Evolutionary conservation across 1,140 invertebrate species (phyloP).

Genomic region (Onthophagus taurus): DNA sequence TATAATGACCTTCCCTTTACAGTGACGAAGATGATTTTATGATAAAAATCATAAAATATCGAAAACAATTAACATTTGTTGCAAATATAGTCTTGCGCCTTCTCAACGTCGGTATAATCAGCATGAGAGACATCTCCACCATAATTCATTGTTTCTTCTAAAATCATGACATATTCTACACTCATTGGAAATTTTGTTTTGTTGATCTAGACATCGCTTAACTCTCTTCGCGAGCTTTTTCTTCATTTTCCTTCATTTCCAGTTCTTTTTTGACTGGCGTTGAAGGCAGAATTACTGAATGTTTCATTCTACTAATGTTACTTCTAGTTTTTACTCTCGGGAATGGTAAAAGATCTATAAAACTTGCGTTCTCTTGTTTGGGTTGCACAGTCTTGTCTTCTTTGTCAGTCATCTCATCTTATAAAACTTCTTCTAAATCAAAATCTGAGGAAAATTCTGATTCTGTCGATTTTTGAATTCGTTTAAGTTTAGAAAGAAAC

Average conservation of each 20-base stretch:
- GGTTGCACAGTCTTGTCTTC: slow-evolving; percentile 1
- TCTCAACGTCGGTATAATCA: too few species aligned
- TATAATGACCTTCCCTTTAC: neutral
- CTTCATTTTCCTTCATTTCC: too few species aligned
- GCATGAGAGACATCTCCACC: neutral
- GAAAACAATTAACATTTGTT: neutral
- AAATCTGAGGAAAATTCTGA: too few species aligned
- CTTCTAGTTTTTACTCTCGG: neutral
- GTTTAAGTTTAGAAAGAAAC: too few species aligned
- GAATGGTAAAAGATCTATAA: neutral
- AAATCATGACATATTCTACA: neutral
- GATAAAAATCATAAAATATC: neutral
- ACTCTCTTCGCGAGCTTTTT: too few species aligned
- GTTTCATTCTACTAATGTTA: neutral
- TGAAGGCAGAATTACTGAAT: neutral
- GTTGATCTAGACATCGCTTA: neutral
- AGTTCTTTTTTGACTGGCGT: too few species aligned
- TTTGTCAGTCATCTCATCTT: too few species aligned
- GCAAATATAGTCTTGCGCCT: too few species aligned
- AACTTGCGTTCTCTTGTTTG: neutral
- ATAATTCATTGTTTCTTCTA: neutral
- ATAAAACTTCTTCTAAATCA: neutral
- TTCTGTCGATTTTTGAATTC: too few species aligned
- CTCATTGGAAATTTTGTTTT: neutral
- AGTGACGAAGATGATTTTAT: neutral